Base-by-base conservation (phyloP, 2,888 invertebrate species). In the Minunthozetes semirufus region DNA sequence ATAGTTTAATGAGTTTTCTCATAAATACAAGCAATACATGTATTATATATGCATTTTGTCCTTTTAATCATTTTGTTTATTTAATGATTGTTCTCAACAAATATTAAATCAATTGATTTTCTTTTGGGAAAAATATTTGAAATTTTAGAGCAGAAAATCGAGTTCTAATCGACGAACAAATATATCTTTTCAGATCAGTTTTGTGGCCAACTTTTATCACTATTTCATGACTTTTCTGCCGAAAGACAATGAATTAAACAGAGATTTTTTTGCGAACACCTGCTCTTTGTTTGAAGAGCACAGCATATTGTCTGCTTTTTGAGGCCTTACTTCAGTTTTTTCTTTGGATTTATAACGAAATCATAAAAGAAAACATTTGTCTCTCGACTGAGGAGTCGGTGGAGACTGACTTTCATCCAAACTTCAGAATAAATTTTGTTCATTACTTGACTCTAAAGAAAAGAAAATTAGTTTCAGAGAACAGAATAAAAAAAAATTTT, bases 191-290 rank as follows among this genome's bases (percentile, higher is more conserved):
- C 5, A 42, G 42, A n/a, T 42, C 42, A 9, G 42, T 42, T 33
- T 42, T 42, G 42, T 42, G 42, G 42, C 42, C 42, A 42, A 42
- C 42, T 42, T 42, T 42, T 42, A 42, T 42, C 42, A 42, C 42
- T 42, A 42, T 42, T 42, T 42, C 42, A 42, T 42, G 42, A 42
- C 42, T 50, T 19, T 50, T 50, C n/a, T 50, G 17, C 19, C 50
- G 5, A 19, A 50, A 50, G 19, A 50, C 17, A 17, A 50, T 50
- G 50, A 19, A 50, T 50, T 50, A 19, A 50, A 50, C n/a, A 50
- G 50, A 50, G 50, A n/a, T 50, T 50, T 17, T 48, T 50, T 17
- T 50, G 50, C n/a, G 59, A 59, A 59, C 59, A 59, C 59, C 59
- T 59, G 59, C 59, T 29, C 59, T 25, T 59, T 59, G 59, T 59